Conservation (phyloP, 2,797 vertebrate species). For the Tiaroga cobitis region DNA sequence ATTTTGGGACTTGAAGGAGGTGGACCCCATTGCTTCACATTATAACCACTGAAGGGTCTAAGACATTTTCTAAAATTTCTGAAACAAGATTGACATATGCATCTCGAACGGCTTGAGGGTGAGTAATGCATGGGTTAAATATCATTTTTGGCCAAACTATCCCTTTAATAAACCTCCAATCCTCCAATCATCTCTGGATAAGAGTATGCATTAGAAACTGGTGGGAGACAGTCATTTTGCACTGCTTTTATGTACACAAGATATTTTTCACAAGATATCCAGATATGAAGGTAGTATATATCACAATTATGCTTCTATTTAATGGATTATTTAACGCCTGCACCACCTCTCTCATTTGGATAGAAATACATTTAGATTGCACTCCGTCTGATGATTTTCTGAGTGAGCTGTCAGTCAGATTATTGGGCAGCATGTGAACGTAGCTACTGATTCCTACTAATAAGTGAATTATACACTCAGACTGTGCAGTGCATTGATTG, state of each 20-base stretch:
- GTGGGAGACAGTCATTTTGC: neutral
- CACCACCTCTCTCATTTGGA: neutral
- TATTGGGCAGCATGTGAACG: neutral
- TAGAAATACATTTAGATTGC: neutral
- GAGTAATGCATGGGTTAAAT: too few relatives aligned
- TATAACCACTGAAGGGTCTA: too few relatives aligned
- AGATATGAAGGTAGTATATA: neutral
- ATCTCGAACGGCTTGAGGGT: too few relatives aligned
- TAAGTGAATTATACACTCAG: conserved; percentile 33
- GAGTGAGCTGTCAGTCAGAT: conserved; percentile 1
- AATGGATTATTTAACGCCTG: neutral
- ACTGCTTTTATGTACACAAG: neutral
- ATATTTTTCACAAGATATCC: neutral
- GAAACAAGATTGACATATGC: too few relatives aligned
- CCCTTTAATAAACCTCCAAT: neutral
- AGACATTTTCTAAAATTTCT: too few relatives aligned
- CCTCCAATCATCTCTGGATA: too few relatives aligned
- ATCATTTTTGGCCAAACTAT: too few relatives aligned
- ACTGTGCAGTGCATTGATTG: conserved; percentile 27
- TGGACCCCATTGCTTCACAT: too few relatives aligned
- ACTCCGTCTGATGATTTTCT: neutral
- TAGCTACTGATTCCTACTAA: conserved; percentile 18
- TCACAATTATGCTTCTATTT: neutral
- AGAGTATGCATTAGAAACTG: too few relatives aligned
- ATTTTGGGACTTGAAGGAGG: too few relatives aligned